These are phyloP conservation scores for Dinocampus coccinellae DNA, from an alignment of 2,888 invertebrate species.

Conservation along the genomic window DNA sequence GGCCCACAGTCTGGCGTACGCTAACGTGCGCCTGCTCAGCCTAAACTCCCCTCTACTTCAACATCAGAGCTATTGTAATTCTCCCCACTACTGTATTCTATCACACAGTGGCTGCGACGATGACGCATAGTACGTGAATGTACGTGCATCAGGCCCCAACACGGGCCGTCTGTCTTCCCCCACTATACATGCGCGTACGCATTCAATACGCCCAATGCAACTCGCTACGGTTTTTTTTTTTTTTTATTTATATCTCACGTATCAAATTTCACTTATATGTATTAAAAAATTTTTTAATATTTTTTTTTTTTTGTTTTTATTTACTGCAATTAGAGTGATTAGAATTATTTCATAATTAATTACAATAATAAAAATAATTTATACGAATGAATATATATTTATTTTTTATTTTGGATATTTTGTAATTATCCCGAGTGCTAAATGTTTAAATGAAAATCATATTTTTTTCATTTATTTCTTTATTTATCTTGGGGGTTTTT, in stretches of 20 bases:
- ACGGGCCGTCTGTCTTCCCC: neutral
- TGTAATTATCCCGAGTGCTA: too few relatives aligned
- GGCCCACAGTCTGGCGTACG: constrained; percentile 56
- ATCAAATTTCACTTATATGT: neutral
- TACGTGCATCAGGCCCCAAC: constrained; percentile 5
- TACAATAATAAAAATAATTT: neutral
- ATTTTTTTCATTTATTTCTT: neutral
- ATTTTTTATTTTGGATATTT: neutral
- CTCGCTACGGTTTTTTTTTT: neutral
- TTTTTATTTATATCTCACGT: neutral
- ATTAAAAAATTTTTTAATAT: neutral
- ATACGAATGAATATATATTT: too few relatives aligned
- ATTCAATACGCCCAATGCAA: neutral
- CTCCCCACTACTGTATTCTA: neutral
- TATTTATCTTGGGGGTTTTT: neutral
- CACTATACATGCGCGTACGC: neutral
- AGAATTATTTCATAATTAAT: neutral
- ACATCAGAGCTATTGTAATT: neutral
- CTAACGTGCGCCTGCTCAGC: neutral
- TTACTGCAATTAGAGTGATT: neutral
- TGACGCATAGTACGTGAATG: constrained; percentile 15
- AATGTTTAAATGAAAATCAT: too few relatives aligned
- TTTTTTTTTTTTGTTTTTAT: neutral
- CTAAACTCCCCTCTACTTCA: constrained; percentile 40
- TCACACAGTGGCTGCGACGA: neutral